Percentiles rank a stretch among this genome's conserved stretches.
These are phyloP conservation scores for Callyntrura guangdongensis DNA, from an alignment of 2,888 invertebrate species.

Conservation along the genomic window DNA sequence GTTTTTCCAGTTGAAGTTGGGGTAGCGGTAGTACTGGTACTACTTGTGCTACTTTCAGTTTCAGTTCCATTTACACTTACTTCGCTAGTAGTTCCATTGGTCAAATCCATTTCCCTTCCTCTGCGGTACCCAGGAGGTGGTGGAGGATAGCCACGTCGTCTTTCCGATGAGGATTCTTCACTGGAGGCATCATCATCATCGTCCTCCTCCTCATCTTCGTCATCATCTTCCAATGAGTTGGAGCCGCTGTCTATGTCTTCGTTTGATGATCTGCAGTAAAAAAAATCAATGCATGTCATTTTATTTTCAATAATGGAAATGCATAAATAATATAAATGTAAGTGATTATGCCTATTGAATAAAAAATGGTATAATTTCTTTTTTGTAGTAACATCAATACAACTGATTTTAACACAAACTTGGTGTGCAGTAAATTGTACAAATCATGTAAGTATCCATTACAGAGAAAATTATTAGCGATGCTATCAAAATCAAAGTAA, in stretches of 20 bases:
- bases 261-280: conserved; percentile 51
- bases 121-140: conserved; percentile 36
- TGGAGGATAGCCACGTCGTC: conserved; percentile 49
- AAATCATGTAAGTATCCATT: background rate
- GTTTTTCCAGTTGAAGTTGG: background rate
- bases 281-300: background rate
- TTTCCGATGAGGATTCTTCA: conserved; percentile 71
- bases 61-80: background rate
- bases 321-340: background rate
- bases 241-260: conserved; percentile 66
- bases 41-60: background rate
- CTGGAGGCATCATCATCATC: conserved; percentile 69
- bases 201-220: conserved; percentile 68
- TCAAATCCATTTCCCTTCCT: background rate
- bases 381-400: background rate
- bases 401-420: background rate
- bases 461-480: background rate
- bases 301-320: background rate
- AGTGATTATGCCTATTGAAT: background rate
- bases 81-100: background rate
- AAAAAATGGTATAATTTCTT: background rate
- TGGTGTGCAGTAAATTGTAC: background rate
- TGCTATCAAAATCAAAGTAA: conserved; percentile 1
- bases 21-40: background rate
- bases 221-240: conserved; percentile 61